Base-by-base conservation (phyloP, 2,113 vertebrate species). In the Pseudolaguvia tuberculata region DNA sequence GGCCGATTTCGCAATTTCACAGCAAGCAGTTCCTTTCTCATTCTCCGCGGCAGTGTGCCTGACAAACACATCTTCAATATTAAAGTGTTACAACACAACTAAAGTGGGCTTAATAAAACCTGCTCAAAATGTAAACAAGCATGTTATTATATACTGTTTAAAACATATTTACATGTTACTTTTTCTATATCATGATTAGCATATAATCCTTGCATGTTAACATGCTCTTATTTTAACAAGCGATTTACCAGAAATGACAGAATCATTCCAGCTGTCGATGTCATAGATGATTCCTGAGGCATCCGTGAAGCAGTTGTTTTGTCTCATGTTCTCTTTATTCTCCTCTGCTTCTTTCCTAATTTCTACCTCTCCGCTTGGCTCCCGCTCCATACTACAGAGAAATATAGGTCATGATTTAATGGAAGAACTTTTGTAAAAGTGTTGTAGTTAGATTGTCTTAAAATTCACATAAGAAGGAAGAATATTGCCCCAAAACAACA, bases 271-370 rank as follows among this genome's bases (percentile, higher is more conserved):
- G 70, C 86, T 91, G 5, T 98, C 96, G 73, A 95, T 91, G 47
- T 98, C 90, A 0, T 69, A 87, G 70, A 90, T 89, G 70, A 89
- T 88, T 83, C 89, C 90, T 72, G 89, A 91, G 83, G 87, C 83
- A 78, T 90, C 94, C 73, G 91, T 91, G 87, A 94, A 92, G 77
- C 93, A 95, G 3, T 94, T 87, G 83, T 89, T 92, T 90, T 93
- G 85, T 68, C 93, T 88, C 89, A 98, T 66, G 78, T 99, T 99
- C 89, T 99, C 96, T 88, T 99, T 99, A 86, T 99, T 95, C 89
- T 99, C 96, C 84, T 98, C 96, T 0, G 92, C 93, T 82, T 95
- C 96, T 77, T 93, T 93, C 47, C 88, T 92, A 80, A 80, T 86
- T 81, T 93, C 93, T 3, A 86, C 79, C 0, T 85, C 84, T 67